Conservation (phyloP, 2,888 invertebrate species). For the Oeneis ivallda region DNA sequence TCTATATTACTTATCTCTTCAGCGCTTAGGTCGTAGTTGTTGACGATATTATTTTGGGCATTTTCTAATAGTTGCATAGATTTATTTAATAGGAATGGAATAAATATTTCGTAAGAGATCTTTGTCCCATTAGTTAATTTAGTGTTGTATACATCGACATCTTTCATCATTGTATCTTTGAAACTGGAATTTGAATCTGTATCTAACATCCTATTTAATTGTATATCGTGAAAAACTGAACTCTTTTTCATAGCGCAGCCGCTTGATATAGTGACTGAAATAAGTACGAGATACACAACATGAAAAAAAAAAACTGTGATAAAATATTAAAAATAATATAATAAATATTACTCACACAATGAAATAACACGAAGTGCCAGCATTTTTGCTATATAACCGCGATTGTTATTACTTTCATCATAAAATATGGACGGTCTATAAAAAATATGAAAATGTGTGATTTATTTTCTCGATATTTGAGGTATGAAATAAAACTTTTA, state of each 20-base stretch:
- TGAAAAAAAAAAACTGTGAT: neutral
- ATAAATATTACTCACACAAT: conserved; percentile 31
- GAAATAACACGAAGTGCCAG: conserved; percentile 21
- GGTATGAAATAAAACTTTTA: neutral
- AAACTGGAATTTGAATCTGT: neutral
- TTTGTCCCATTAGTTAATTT: conserved; percentile 29
- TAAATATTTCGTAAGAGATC: conserved; percentile 22
- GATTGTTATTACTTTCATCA: conserved; percentile 18
- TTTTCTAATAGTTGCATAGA: conserved; percentile 44
- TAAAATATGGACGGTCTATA: conserved; percentile 14
- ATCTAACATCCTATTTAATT: conserved; percentile 19
- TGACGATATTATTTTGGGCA: conserved; percentile 46
- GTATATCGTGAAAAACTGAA: conserved; percentile 25
- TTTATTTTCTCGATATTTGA: neutral
- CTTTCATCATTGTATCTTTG: neutral
- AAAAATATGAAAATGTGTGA: conserved; percentile 17
- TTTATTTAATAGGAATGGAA: conserved; percentile 42
- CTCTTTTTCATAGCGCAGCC: conserved; percentile 14
- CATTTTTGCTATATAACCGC: conserved; percentile 31
- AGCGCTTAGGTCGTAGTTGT: conserved; percentile 44
- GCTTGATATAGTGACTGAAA: conserved; percentile 26
- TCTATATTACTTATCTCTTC: conserved; percentile 43
- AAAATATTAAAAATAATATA: neutral
- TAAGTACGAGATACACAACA: neutral
- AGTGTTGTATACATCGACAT: neutral